phyloP scores from a whole-genome alignment of 2,113 vertebrate species.

The Alethe castanea region DNA sequence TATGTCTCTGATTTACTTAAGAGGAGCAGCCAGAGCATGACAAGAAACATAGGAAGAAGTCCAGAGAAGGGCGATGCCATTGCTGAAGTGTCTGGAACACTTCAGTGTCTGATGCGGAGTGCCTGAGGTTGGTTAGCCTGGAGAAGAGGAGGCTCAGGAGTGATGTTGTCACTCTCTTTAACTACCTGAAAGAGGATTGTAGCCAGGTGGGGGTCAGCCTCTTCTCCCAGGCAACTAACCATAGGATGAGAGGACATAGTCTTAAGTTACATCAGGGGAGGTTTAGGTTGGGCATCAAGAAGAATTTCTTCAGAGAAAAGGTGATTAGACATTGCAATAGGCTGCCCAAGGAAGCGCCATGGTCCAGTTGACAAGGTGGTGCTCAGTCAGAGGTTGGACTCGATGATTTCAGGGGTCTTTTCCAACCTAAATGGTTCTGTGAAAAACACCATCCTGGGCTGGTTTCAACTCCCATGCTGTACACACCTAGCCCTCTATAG shows the following conservation, averaged over 20 bases:
- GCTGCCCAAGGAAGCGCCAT: neutral
- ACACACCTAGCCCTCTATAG: accelerated
- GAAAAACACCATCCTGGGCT: neutral
- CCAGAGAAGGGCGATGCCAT: neutral
- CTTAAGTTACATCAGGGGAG: neutral
- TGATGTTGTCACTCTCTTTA: neutral
- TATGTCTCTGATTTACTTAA: neutral
- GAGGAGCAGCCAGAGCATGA: neutral
- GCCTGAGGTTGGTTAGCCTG: neutral
- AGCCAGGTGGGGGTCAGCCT: neutral
- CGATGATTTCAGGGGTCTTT: neutral
- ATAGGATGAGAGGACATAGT: neutral
- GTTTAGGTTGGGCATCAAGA: neutral
- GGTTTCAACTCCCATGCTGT: neutral
- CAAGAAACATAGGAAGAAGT: neutral
- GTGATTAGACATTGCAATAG: neutral
- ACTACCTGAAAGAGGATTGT: neutral
- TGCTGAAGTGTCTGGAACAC: neutral
- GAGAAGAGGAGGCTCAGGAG: neutral
- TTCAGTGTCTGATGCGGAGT: too few species aligned
- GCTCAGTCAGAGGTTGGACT: neutral
- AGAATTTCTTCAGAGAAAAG: neutral
- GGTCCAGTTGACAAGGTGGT: neutral
- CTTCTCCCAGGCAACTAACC: neutral
- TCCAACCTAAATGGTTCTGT: neutral